Percentiles rank a stretch among this genome's conserved stretches.
phyloP scores from a whole-genome alignment of 2,888 invertebrate species.

The Dioctria linearis region DNA sequence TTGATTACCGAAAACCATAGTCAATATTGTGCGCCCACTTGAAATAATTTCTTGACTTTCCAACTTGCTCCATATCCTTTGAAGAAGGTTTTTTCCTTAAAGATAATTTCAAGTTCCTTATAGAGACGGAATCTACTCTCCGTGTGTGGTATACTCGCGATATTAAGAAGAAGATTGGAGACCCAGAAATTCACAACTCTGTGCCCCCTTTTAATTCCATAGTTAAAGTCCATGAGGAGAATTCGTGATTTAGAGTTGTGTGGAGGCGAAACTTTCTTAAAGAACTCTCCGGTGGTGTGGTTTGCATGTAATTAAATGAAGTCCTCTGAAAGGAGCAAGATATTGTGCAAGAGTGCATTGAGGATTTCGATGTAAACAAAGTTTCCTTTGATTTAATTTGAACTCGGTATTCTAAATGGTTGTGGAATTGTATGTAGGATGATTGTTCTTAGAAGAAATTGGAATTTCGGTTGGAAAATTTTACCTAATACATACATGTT shows the following conservation, averaged over 20 bases:
- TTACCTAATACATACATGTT: no score
- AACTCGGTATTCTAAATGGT: no score
- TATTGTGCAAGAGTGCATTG: background rate
- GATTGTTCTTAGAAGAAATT: no score
- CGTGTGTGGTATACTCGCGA: conserved; percentile 17
- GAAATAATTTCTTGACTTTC: conserved; percentile 42
- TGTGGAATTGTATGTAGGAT: no score
- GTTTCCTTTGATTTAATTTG: no score
- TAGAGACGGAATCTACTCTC: conserved; percentile 5
- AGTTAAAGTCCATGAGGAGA: background rate
- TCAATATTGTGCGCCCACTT: conserved; percentile 39
- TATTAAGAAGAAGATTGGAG: conserved; percentile 6
- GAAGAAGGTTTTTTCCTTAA: conserved; percentile 1
- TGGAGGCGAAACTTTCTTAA: conserved; percentile 28
- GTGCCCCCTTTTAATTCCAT: background rate
- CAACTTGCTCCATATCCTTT: conserved; percentile 32
- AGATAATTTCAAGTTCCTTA: conserved; percentile 8
- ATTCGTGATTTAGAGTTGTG: background rate
- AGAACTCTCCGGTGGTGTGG: background rate
- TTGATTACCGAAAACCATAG: background rate
- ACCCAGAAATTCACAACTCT: background rate
- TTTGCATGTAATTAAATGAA: conserved; percentile 27
- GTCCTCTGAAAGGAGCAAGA: conserved; percentile 11
- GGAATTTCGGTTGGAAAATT: no score
- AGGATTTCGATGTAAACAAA: background rate